Base-by-base conservation (phyloP, 2,113 vertebrate genomes). In the Meles meles region DNA sequence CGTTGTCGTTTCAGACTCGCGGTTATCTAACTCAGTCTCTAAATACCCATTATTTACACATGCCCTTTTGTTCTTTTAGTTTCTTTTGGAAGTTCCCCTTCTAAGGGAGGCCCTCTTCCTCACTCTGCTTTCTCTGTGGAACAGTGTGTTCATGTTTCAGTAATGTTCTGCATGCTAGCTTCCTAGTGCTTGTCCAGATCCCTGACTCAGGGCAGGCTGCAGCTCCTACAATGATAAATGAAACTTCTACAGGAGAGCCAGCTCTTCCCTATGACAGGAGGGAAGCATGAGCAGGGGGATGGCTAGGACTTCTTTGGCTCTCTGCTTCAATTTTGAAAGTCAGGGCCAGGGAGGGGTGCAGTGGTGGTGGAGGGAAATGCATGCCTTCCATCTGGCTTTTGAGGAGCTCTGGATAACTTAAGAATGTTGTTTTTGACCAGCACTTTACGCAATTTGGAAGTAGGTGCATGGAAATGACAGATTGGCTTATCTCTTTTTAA, bases 401-500 rank as follows among this genome's bases (percentile, higher is more conserved):
- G 65, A 93, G 82, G 21, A 93, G 57, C 37, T 81, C n/a, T 81
- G 34, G n/a, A 59, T 92, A 71, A 89, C 71, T 94, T 76, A 72
- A 92, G 47, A 81, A 52, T 55, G 72, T 47, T 55, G 25, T n/a
- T 31, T 86, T 76, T 85, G 37, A 83, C 39, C 44, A 44, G 47
- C 47, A 39, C 92, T 91, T 92, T 86, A 80, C 74, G 44, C 77
- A 91, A 6, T 95, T 88, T 93, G 79, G 52, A 96, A 97, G 17
- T 67, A 84, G 44, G 44, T 84, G 57, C 81, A 39, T 90, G 44
- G 42, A 94, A 92, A 91, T 93, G 81, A 94, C 84, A 88, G 52
- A 17, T 84, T 71, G 63, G 95, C 97, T 96, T 94, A 85, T 97
- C 84, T 96, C 39, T 93, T 97, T 93, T 79, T 86, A 93, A 88